Percentiles rank a stretch among this genome's conserved stretches.
Evolutionary conservation across 2,113 vertebrate genomes (phyloP).

Genomic region (Maccullochella peelii): DNA sequence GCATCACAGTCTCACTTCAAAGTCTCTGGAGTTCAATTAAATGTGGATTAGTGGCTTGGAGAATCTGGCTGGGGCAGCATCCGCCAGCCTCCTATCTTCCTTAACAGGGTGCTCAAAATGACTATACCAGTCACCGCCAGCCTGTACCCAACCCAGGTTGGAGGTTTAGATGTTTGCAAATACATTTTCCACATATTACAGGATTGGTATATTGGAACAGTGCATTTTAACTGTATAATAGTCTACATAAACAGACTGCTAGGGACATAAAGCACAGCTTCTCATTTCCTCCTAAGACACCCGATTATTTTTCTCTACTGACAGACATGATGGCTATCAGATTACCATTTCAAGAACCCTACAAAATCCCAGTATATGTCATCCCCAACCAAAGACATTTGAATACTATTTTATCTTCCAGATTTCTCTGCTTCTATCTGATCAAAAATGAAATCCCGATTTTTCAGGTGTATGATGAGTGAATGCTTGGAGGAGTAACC

Average conservation of each 20-base stretch:
- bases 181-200: not conserved
- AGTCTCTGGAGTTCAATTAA: slow-evolving; percentile 99
- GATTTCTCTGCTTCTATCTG: slow-evolving; percentile 69
- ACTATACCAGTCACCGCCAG: slow-evolving; percentile 84
- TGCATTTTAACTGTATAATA: not conserved
- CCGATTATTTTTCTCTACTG: slow-evolving; percentile 2
- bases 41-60: slow-evolving; percentile 92
- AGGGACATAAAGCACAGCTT: not conserved
- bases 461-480: slow-evolving; percentile 37
- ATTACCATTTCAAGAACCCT: not conserved
- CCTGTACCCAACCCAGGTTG: slow-evolving; percentile 83
- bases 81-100: slow-evolving; percentile 82
- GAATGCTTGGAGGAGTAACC: slow-evolving; percentile 40
- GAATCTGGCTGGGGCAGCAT: slow-evolving; percentile 79
- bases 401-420: not conserved
- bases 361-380: not conserved
- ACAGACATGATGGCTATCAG: not conserved
- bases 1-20: slow-evolving; percentile 93
- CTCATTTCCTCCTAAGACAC: not conserved
- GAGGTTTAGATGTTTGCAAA: not conserved
- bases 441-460: slow-evolving; percentile 74
- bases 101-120: slow-evolving; percentile 87
- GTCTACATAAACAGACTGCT: not conserved
- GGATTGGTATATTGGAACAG: not conserved
- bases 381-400: not conserved